phyloP scores from a whole-genome alignment of 2,888 invertebrate species.

The Leucoma salicis region DNA sequence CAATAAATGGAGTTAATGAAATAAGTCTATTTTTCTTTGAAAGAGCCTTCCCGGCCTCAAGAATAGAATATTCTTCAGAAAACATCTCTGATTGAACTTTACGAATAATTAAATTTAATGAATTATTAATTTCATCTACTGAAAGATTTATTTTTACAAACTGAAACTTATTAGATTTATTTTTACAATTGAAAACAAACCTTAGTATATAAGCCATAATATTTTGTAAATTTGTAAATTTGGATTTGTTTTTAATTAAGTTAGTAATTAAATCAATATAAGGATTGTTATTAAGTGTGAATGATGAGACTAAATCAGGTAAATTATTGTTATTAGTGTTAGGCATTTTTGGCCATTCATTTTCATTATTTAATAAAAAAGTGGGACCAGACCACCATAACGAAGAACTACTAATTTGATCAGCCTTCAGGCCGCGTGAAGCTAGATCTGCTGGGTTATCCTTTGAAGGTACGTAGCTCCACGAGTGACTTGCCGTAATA shows the following conservation, averaged over 20 bases:
- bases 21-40: conserved; percentile 1
- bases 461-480: no score
- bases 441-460: no score
- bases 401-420: no score
- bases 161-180: background rate
- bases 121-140: background rate
- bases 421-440: no score
- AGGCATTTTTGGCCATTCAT: background rate
- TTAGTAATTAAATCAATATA: conserved; percentile 1
- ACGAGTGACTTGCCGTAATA: no score
- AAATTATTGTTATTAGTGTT: background rate
- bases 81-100: conserved; percentile 1
- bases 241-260: conserved; percentile 3
- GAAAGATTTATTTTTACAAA: background rate
- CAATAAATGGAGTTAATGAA: conserved; percentile 5
- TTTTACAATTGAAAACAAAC: background rate
- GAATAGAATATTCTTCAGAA: background rate
- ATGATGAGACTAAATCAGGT: background rate
- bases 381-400: no score
- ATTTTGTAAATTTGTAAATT: conserved; percentile 1
- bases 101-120: background rate
- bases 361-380: background rate
- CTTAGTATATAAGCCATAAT: conserved; percentile 1
- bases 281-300: no score
- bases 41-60: background rate